phyloP scores from a whole-genome alignment of 2,797 vertebrate genomes.

The Acanthurus leucopareius region DNA sequence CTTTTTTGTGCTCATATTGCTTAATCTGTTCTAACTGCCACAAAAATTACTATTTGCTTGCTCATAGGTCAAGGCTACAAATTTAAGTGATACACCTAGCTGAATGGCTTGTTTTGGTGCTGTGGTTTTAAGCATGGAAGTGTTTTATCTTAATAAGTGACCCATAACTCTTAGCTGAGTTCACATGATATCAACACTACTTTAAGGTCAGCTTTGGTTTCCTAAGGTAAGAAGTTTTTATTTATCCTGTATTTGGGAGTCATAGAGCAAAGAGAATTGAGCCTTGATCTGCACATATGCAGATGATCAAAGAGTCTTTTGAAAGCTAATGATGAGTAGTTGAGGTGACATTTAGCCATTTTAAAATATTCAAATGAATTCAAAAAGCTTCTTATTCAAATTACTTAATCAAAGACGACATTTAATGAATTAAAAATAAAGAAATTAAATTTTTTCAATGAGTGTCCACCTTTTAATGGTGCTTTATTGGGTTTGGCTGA shows the following conservation, averaged over 20 bases:
- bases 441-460: no score
- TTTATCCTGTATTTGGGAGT: background rate
- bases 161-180: background rate
- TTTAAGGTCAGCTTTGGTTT: background rate
- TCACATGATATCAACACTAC: background rate
- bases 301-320: background rate
- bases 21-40: constrained; percentile 7
- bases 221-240: background rate
- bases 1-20: constrained; percentile 7
- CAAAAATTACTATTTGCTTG: background rate
- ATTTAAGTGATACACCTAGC: background rate
- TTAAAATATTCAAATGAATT: background rate
- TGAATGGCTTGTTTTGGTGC: background rate
- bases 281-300: background rate
- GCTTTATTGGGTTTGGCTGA: no score
- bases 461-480: no score
- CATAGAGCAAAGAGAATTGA: background rate
- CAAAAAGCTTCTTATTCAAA: background rate
- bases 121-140: background rate
- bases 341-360: background rate
- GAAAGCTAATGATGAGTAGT: background rate
- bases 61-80: background rate
- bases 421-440: no score
- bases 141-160: background rate
- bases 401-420: constrained; percentile 1